phyloP scores from a whole-genome alignment of 2,797 vertebrate genomes.

The Micromesistius poutassou region DNA sequence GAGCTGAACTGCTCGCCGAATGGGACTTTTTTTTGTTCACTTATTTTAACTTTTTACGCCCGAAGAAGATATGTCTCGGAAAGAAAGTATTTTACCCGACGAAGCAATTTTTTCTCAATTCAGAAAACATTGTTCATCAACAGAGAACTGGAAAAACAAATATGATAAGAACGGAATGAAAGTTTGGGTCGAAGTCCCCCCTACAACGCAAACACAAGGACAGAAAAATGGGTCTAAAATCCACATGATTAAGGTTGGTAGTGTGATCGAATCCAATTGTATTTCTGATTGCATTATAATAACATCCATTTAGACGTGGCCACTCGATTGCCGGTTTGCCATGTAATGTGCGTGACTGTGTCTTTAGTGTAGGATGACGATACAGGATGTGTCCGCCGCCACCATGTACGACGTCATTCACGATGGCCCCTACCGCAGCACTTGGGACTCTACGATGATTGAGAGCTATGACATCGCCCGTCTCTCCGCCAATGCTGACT shows the following conservation, averaged over 20 bases:
- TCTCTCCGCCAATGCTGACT: conserved; percentile 67
- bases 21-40: not conserved
- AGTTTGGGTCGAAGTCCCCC: conserved; percentile 70
- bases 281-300: not conserved
- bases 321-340: not conserved
- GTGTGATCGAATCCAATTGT: not conserved
- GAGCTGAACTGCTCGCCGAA: too few relatives aligned
- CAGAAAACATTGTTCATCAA: conserved; percentile 65
- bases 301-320: not conserved
- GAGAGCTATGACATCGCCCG: conserved; percentile 74
- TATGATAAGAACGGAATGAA: conserved; percentile 68
- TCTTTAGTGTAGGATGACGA: conserved; percentile 66
- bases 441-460: conserved; percentile 72
- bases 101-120: conserved; percentile 70
- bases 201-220: conserved; percentile 26
- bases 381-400: conserved; percentile 70
- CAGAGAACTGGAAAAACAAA: conserved; percentile 69
- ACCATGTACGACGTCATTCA: conserved; percentile 78
- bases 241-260: conserved; percentile 77
- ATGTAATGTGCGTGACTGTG: not conserved
- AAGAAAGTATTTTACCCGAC: conserved; percentile 63
- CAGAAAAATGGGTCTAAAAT: conserved; percentile 51
- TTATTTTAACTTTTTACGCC: not conserved
- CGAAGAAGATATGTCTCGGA: conserved; percentile 44
- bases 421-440: conserved; percentile 64